phyloP scores from a whole-genome alignment of 2,888 invertebrate species.

The Xestia rhomboidea region DNA sequence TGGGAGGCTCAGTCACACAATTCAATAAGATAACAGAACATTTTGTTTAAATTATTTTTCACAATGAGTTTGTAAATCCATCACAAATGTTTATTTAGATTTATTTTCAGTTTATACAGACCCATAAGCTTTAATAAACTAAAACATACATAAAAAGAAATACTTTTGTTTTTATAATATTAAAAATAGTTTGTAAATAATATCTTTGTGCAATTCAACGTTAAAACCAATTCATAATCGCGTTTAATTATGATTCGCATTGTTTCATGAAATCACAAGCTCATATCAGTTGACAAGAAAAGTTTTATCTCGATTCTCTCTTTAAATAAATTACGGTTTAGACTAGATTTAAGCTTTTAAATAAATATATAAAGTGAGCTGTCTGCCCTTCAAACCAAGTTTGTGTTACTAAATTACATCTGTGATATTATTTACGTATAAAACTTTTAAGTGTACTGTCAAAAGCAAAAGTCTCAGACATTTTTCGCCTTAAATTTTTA shows the following conservation, averaged over 20 bases:
- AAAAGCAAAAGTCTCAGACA: not conserved
- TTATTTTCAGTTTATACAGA: too few species aligned
- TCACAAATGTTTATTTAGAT: not conserved
- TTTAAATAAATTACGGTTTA: slow-evolving; percentile 14
- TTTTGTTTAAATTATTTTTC: too few species aligned
- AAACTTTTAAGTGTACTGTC: slow-evolving; percentile 23
- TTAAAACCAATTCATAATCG: not conserved
- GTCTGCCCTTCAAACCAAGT: slow-evolving; percentile 43
- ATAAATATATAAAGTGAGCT: slow-evolving; percentile 28
- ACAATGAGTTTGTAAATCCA: not conserved
- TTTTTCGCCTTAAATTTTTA: not conserved
- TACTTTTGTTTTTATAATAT: not conserved
- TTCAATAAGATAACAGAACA: too few species aligned
- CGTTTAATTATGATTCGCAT: not conserved
- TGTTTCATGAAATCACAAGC: slow-evolving; percentile 1
- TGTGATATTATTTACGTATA: slow-evolving; percentile 15
- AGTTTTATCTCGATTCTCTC: slow-evolving; percentile 9
- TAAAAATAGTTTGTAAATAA: not conserved
- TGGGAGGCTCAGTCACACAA: not conserved
- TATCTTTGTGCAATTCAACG: not conserved
- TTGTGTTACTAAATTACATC: slow-evolving; percentile 12
- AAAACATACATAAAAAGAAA: not conserved
- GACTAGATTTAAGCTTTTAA: slow-evolving; percentile 1
- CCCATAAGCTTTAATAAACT: not conserved
- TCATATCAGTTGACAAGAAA: slow-evolving; percentile 18